These are phyloP conservation scores for Cheilosia variabilis DNA, from an alignment of 2,888 invertebrate genomes.

Conservation along the genomic window DNA sequence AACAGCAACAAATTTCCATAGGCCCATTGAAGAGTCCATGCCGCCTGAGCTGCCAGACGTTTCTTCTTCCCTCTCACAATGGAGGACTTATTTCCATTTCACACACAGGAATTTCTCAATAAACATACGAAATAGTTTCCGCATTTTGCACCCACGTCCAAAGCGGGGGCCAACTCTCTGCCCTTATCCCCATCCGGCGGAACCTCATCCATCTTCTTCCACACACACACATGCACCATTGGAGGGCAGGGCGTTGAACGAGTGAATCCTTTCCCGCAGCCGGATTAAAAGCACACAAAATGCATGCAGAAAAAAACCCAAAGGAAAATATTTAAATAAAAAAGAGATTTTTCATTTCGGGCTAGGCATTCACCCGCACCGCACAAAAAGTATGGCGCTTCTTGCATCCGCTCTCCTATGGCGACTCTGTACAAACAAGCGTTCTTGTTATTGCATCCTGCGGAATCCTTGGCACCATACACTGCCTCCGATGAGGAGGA, in stretches of 20 bases:
- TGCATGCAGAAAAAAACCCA: slow-evolving; percentile 11
- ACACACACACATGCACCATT: slow-evolving; percentile 43
- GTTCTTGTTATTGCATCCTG: slow-evolving; percentile 75
- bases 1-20: slow-evolving; percentile 72
- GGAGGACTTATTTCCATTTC: slow-evolving; percentile 67
- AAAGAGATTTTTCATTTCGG: slow-evolving; percentile 73
- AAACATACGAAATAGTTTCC: slow-evolving; percentile 81
- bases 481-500: slow-evolving; percentile 53
- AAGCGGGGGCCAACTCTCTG: slow-evolving; percentile 51
- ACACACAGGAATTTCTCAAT: slow-evolving; percentile 82
- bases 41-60: slow-evolving; percentile 32
- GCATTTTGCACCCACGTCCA: slow-evolving; percentile 75
- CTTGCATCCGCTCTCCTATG: slow-evolving; percentile 63
- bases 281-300: slow-evolving; percentile 70
- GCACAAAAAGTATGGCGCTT: slow-evolving; percentile 74
- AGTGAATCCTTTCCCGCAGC: slow-evolving; percentile 64
- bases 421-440: slow-evolving; percentile 72
- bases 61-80: slow-evolving; percentile 23
- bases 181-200: slow-evolving; percentile 74
- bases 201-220: slow-evolving; percentile 72
- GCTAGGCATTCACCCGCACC: slow-evolving; percentile 70
- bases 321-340: slow-evolving; percentile 74
- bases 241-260: slow-evolving; percentile 61
- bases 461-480: slow-evolving; percentile 73
- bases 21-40: slow-evolving; percentile 37